Evolutionary conservation across 2,797 vertebrate genomes (phyloP).

Genomic region (Chrosomus eos): DNA sequence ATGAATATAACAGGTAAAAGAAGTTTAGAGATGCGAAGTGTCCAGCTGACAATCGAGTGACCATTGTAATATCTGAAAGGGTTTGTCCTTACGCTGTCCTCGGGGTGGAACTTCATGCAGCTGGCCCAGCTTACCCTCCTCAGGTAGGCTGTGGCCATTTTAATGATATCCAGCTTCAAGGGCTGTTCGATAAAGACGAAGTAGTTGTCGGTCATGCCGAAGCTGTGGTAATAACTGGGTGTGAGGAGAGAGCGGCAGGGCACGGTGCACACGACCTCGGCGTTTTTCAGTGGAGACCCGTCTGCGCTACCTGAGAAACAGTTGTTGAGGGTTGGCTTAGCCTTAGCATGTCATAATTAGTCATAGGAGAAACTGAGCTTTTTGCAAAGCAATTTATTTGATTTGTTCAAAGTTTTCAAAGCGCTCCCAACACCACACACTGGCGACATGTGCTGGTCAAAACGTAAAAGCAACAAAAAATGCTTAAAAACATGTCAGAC

Average conservation of each 20-base stretch:
- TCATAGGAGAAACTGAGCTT: too few species aligned
- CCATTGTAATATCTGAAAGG: neutral
- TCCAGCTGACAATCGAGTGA: neutral
- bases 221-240: slow-evolving; percentile 96
- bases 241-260: slow-evolving; percentile 84
- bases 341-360: neutral
- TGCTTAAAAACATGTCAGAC: neutral
- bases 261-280: slow-evolving; percentile 83
- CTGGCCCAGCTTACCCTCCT: slow-evolving; percentile 92
- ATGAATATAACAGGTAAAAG: slow-evolving; percentile 26
- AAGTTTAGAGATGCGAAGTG: neutral
- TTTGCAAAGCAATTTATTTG: neutral
- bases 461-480: neutral
- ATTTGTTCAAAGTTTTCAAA: neutral
- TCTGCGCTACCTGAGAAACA: slow-evolving; percentile 46
- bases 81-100: slow-evolving; percentile 83
- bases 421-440: neutral
- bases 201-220: slow-evolving; percentile 91
- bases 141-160: slow-evolving; percentile 92
- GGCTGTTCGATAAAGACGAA: slow-evolving; percentile 93
- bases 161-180: slow-evolving; percentile 90
- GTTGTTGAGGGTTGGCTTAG: neutral
- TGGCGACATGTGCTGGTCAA: neutral
- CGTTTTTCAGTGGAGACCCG: slow-evolving; percentile 75
- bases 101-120: slow-evolving; percentile 83